Evolutionary conservation across 2,113 vertebrate genomes (phyloP), one percentile per base, ranked within the genome.

Genomic region (Gallinago media): DNA sequence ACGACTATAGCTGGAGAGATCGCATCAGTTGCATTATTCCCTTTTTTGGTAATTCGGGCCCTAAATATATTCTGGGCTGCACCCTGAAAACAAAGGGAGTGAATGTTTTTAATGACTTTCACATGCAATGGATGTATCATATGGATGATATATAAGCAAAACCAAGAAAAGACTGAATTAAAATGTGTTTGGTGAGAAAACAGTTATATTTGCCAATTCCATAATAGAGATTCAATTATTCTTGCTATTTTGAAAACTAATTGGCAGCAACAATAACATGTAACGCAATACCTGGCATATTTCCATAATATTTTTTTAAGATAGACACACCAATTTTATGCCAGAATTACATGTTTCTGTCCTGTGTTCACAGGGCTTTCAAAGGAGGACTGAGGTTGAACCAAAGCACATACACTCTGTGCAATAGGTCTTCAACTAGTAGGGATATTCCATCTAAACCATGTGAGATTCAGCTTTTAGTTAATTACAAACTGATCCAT

Each of bases 41-140:
- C 90, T 95, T 96, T 96, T 96, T 95, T 96, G 95, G 94, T 96
- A 97, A 95, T 96, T 96, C 94, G 1, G 96, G 90, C 96, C 95
- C 90, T 97, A 97, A 90, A 95, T 96, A 95, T 95, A 96, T 93
- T 97, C 96, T 96, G 96, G 94, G 82, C 75, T 96, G 96, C 89
- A 96, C 94, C 96, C 93, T 97, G 94, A 95, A 97, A 97, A 96
- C 93, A 96, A 97, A 97, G 96, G 93, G 96, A 96, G 94, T 96
- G 94, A 97, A 96, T 95, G 89, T 91, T 95, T 97, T 96, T 85
- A 96, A 97, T 82, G 93, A 96, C 91, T 94, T 97, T 81, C 89
- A 96, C 94, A 94, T 96, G 96, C 94, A 85, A 94, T 93, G 95
- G 85, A 91, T 90, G 88, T 67, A 88, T 80, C 88, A 65, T 94